Conservation (phyloP, 2,888 invertebrate genomes). For the Flabesymbios commensalis region DNA sequence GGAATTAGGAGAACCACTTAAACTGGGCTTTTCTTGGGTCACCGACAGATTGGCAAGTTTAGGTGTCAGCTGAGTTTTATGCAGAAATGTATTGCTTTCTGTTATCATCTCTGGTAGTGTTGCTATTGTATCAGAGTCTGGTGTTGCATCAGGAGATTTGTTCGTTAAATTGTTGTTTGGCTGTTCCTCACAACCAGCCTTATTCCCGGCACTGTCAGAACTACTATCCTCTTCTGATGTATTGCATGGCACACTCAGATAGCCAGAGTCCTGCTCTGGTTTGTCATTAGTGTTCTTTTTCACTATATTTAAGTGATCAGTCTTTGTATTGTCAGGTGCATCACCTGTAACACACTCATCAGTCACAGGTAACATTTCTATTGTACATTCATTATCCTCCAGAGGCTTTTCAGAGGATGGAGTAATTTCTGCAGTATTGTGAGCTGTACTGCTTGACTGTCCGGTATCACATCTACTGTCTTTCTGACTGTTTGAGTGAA, state of each 20-base stretch:
- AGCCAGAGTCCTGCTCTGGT: slow-evolving; percentile 16
- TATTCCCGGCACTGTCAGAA: slow-evolving; percentile 10
- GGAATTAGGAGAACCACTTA: slow-evolving; percentile 61
- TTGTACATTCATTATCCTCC: too few relatives aligned
- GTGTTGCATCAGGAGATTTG: too few relatives aligned
- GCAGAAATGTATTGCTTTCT: not conserved
- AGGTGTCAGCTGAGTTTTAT: slow-evolving; percentile 4
- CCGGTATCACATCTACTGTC: too few relatives aligned
- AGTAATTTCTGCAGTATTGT: too few relatives aligned
- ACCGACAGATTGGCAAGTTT: slow-evolving; percentile 35
- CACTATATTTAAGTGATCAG: too few relatives aligned
- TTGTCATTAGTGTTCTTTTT: not conserved
- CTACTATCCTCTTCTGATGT: slow-evolving; percentile 22
- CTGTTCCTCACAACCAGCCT: slow-evolving; percentile 1
- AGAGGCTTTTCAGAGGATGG: too few relatives aligned
- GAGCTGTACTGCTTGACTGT: too few relatives aligned
- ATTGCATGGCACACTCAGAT: not conserved
- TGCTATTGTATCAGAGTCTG: too few relatives aligned
- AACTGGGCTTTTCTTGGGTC: slow-evolving; percentile 61
- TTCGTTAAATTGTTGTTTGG: too few relatives aligned
- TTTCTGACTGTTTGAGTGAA: too few relatives aligned
- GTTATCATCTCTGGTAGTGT: too few relatives aligned
- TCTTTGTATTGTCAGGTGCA: not conserved
- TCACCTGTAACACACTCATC: not conserved
- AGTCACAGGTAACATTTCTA: too few relatives aligned